Conservation (phyloP, 2,113 vertebrate genomes). For the Zosterops japonicus region DNA sequence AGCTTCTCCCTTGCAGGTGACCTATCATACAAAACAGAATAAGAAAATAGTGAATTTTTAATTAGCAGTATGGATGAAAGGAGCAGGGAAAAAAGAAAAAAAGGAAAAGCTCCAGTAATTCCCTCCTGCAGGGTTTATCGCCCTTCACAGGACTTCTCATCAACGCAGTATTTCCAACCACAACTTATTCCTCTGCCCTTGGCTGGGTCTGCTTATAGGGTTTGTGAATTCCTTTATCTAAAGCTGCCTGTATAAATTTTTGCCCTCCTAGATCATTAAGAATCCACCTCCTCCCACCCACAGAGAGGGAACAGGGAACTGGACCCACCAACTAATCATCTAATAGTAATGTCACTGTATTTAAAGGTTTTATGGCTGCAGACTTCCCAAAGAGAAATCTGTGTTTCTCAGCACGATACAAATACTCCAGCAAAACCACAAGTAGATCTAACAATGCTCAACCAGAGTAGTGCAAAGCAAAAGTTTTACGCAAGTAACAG, state of each 20-base stretch:
- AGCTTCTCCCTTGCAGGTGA: neutral
- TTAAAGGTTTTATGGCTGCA: neutral
- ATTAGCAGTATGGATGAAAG: neutral
- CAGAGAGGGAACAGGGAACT: neutral
- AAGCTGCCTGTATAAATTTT: neutral
- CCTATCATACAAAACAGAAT: neutral
- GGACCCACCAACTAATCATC: neutral
- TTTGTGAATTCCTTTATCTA: neutral
- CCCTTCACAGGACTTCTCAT: neutral
- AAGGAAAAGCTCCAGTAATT: neutral
- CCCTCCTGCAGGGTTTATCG: rapidly evolving
- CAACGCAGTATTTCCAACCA: neutral
- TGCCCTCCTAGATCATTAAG: neutral
- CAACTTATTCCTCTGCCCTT: neutral
- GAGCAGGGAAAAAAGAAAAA: rapidly evolving
- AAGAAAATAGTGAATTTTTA: neutral
- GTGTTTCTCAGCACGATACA: neutral
- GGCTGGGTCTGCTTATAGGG: neutral
- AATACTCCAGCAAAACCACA: neutral
- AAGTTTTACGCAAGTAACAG: neutral
- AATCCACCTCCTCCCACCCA: neutral
- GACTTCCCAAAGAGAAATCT: neutral
- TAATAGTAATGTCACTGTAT: neutral
- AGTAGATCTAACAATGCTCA: neutral
- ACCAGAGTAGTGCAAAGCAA: neutral